Base-by-base conservation (phyloP, 2,888 invertebrate species). In the Salticus scenicus region DNA sequence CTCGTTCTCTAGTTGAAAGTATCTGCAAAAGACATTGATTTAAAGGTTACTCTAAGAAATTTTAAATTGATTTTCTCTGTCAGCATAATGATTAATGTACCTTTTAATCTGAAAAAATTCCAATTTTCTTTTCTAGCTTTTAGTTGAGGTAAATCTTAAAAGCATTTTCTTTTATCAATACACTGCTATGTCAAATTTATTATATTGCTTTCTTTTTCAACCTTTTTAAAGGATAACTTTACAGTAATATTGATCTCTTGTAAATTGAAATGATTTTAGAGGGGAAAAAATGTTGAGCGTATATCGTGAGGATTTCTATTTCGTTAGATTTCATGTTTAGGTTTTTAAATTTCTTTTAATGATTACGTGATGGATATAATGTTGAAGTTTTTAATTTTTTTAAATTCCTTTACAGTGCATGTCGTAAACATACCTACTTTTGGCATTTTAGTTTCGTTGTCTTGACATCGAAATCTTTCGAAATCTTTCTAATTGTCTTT, bases 21-120 rank as follows among this genome's bases (percentile, higher is more conserved):
- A 24, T 57, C 57, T 57, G 57, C 2, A 57, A 57, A 5, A 20
- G 57, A 57, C 57, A 57, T 8, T 57, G 57, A 57, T 57, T 57
- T 57, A 57, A 57, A 24, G 57, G 20, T 57, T 57, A 24, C 17
- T 1, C 24, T 24, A 47, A n/a, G 2, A 47, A 47, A 17, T 47
- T 47, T 47, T 47, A 57, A 57, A 57, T 17, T 57, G 7, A 57
- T 24, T 57, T 24, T 5, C 4, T 57, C 57, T 57, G 57, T 57
- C 57, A 57, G 57, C 8, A 57, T 57, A 57, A 57, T 57, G 57
- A 57, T 57, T 57, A 57, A 57, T 57, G 57, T 57, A 57, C 57
- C 7, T 57, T 57, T 57, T 57, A 57, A 57, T 57, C 57, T 24
- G 24, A 57, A 5, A 24, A 57, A 57, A 17, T 24, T 57, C 4